Percentiles rank a stretch among this genome's conserved stretches.
Evolutionary conservation across 2,113 vertebrate genomes (phyloP).

Genomic region (Catharus bicknelli): DNA sequence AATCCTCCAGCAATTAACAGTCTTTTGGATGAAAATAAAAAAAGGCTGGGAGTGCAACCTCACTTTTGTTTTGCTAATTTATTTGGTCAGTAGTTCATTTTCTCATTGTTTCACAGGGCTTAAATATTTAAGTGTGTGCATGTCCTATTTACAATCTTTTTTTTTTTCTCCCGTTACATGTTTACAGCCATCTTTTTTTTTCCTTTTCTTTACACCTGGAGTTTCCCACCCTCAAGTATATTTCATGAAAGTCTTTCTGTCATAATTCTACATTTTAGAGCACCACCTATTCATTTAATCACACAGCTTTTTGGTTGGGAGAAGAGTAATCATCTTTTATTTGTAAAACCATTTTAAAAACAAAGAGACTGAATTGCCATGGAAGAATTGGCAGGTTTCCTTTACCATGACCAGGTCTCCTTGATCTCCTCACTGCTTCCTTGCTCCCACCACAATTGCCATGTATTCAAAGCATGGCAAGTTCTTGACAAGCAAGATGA

Average conservation of each 20-base stretch:
- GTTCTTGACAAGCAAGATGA: background rate
- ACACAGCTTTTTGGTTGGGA: background rate
- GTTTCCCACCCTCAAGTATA: background rate
- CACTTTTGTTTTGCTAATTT: constrained; percentile 40
- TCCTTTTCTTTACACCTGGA: background rate
- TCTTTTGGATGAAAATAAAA: constrained; percentile 20
- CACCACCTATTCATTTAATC: constrained; percentile 57
- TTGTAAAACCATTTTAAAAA: constrained; percentile 55
- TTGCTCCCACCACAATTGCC: background rate
- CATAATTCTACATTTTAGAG: constrained; percentile 49
- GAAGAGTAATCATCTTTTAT: constrained; percentile 55
- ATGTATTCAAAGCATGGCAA: background rate
- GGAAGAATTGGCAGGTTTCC: background rate
- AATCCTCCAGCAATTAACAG: constrained; percentile 59
- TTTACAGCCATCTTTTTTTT: background rate
- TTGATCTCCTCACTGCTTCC: background rate
- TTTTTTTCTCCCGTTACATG: background rate
- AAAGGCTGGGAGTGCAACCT: constrained; percentile 25
- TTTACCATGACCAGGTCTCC: background rate
- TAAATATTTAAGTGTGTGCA: background rate
- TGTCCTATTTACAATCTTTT: background rate
- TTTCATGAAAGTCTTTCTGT: background rate
- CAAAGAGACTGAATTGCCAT: constrained; percentile 37
- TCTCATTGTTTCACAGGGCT: background rate
- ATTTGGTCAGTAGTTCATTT: constrained; percentile 36